Percentiles rank a stretch among this genome's conserved stretches.
Evolutionary conservation across 2,113 vertebrate species (phyloP).

Genomic region (Istiophorus platypterus): DNA sequence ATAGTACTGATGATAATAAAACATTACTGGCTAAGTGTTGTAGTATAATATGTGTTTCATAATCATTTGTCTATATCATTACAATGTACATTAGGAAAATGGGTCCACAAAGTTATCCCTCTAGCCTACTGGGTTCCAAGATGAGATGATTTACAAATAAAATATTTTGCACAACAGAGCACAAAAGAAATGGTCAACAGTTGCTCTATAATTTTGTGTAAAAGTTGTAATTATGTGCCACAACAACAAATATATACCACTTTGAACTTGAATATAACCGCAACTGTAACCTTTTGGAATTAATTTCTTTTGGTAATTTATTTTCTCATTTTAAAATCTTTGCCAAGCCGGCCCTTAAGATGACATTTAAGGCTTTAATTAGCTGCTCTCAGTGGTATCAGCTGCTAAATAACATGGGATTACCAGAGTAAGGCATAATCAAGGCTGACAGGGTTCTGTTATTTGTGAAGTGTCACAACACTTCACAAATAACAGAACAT

Average conservation of each 20-base stretch:
- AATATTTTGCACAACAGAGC: background rate
- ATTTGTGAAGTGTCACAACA: slow-evolving; percentile 13
- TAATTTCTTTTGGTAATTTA: background rate
- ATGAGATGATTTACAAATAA: background rate
- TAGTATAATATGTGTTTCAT: background rate
- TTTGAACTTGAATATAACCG: background rate
- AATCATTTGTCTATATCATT: background rate
- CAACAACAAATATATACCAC: background rate
- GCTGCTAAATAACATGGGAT: slow-evolving; percentile 20
- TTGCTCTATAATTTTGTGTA: background rate
- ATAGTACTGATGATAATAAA: no score
- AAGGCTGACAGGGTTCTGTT: background rate
- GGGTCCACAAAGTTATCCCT: background rate
- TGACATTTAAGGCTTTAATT: slow-evolving; percentile 19
- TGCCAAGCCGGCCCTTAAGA: background rate
- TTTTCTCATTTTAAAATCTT: slow-evolving; percentile 10
- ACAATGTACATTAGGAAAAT: background rate
- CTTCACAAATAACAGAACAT: no score
- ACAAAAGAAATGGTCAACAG: background rate
- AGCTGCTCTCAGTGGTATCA: slow-evolving; percentile 1
- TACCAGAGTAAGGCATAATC: background rate
- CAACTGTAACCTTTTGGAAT: background rate
- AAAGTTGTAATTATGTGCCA: slow-evolving; percentile 22
- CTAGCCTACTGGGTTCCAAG: background rate
- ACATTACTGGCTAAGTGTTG: background rate